Evolutionary conservation across 2,113 vertebrate species (phyloP).

Genomic region (Xenus cinereus): DNA sequence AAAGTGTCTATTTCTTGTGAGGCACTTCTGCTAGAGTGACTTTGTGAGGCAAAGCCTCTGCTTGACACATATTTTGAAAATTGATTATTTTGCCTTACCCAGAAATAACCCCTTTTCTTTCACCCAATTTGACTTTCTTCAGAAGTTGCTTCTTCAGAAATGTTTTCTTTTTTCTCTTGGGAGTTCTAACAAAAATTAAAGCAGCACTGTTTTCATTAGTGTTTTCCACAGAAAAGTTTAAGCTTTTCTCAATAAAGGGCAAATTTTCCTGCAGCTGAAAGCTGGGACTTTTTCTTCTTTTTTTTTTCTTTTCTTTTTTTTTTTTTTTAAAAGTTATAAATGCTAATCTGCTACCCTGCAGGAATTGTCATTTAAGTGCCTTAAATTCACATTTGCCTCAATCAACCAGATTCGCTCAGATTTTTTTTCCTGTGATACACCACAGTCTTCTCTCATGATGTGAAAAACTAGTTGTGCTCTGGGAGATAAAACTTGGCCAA

Average conservation of each 20-base stretch:
- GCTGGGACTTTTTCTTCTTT: accelerated
- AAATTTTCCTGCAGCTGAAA: background rate
- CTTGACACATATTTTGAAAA: background rate
- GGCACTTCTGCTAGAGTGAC: background rate
- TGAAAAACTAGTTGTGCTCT: background rate
- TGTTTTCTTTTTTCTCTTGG: background rate
- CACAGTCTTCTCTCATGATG: background rate
- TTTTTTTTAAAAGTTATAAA: background rate
- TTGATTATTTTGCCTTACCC: background rate
- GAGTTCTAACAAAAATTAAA: background rate
- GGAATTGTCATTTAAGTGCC: background rate
- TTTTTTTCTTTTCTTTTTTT: background rate
- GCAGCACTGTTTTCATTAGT: background rate
- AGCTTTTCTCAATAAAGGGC: background rate
- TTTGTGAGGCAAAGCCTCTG: background rate
- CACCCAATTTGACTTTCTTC: background rate
- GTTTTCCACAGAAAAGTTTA: conserved; percentile 4
- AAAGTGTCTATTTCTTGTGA: background rate
- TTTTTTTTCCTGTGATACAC: background rate
- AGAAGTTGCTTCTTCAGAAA: background rate
- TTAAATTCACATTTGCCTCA: background rate
- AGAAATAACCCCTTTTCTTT: background rate
- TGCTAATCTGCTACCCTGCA: background rate
- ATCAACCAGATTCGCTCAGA: background rate
- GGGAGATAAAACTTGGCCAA: conserved; percentile 22